Conservation (phyloP, 2,888 invertebrate genomes). For the Palloptera scutellata region DNA sequence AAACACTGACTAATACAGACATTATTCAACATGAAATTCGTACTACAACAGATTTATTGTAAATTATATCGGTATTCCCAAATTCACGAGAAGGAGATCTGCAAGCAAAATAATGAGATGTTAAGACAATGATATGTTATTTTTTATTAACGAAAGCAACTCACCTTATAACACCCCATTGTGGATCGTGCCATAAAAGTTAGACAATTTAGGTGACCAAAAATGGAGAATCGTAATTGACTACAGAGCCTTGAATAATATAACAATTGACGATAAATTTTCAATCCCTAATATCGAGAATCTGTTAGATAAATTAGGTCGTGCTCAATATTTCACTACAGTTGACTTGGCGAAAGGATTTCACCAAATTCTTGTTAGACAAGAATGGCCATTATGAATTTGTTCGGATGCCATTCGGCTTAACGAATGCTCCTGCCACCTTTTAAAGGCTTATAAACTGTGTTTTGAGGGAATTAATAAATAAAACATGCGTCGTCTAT, state of each 20-base stretch:
- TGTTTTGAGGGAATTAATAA: slow-evolving; percentile 11
- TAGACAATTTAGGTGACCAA: slow-evolving; percentile 10
- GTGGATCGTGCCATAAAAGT: slow-evolving; percentile 9
- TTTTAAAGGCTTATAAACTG: not conserved
- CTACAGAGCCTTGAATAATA: slow-evolving; percentile 14
- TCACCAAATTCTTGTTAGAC: not conserved
- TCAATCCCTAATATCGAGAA: slow-evolving; percentile 12
- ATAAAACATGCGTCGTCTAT: not conserved
- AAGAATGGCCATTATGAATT: slow-evolving; percentile 12
- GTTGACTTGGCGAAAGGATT: slow-evolving; percentile 12
- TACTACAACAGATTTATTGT: not conserved
- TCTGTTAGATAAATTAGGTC: slow-evolving; percentile 13
- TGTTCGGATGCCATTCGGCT: not conserved
- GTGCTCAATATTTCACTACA: slow-evolving; percentile 12
- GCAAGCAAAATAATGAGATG: no score
- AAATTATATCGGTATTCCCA: not conserved
- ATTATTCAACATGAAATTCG: not conserved
- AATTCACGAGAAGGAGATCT: no score
- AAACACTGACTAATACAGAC: slow-evolving; percentile 4
- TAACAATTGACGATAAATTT: slow-evolving; percentile 5
- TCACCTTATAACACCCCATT: no score
- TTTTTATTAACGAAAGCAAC: no score
- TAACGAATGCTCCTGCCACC: not conserved
- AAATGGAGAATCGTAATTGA: slow-evolving; percentile 18
- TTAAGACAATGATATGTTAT: no score